Percentiles rank a stretch among this genome's conserved stretches.
These are phyloP conservation scores for Aleiodes sp. DNA, from an alignment of 1,140 invertebrate species.

Conservation along the genomic window DNA sequence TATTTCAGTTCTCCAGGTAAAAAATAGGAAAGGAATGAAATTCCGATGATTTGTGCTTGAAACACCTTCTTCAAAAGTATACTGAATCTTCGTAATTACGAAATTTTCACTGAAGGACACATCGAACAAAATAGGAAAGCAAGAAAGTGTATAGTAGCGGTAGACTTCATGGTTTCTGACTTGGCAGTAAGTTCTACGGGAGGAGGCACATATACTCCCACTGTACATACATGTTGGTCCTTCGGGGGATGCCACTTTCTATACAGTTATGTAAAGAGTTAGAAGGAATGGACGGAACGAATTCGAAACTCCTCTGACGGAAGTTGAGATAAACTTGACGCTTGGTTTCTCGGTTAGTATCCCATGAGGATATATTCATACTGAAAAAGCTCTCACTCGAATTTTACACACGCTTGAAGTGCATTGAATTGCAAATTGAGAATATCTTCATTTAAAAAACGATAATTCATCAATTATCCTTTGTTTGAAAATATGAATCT, in stretches of 20 bases:
- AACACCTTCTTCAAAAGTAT: background rate
- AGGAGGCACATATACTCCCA: background rate
- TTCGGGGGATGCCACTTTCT: constrained; percentile 6
- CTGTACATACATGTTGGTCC: constrained; percentile 4
- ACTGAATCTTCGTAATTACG: background rate
- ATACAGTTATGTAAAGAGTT: constrained; percentile 7
- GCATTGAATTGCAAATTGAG: background rate
- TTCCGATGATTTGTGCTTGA: too few relatives aligned
- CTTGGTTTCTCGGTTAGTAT: background rate
- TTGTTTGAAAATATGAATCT: too few relatives aligned
- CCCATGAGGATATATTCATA: constrained; percentile 10
- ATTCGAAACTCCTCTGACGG: constrained; percentile 19
- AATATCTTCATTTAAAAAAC: too few relatives aligned
- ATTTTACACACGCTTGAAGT: background rate
- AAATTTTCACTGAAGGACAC: background rate
- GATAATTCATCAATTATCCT: too few relatives aligned
- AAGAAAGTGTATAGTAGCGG: constrained; percentile 3
- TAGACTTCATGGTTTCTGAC: background rate
- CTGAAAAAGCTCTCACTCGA: background rate
- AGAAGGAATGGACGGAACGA: constrained; percentile 11
- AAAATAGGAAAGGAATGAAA: too few relatives aligned
- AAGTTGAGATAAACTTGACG: constrained; percentile 22
- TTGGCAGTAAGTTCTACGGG: background rate
- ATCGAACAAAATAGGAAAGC: background rate
- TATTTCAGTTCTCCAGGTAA: too few relatives aligned